Evolutionary conservation across 2,113 vertebrate species (phyloP), one percentile per base, ranked within the genome.

Genomic region (Agapornis roseicollis): DNA sequence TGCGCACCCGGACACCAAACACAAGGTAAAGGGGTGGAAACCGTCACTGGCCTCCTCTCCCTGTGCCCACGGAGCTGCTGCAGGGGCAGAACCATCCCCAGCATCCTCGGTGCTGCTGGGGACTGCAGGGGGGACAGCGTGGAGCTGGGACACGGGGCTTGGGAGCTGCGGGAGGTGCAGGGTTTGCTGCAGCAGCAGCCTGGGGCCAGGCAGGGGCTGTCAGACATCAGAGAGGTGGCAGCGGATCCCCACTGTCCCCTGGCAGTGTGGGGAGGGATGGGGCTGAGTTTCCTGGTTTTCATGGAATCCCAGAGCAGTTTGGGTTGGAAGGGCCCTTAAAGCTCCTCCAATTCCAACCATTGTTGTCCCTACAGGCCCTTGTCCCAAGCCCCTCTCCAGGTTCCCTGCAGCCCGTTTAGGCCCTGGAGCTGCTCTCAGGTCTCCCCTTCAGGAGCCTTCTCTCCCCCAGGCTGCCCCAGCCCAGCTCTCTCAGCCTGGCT

Each of bases 1-100:
- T 11, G 98, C 98, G 18, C 97, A 96, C 61, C 90, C 97, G 0
- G 98, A 99, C 69, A 96, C 96, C 93, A 98, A 97, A 65, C 98
- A 96, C 76, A 99, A 99, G 99, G 99, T 99, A 85, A 72, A 23
- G 4, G 11, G 39, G 23, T 0, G 1, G 10, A 3, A 81, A 1
- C 47, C 3, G 3, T 11, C 29, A 4, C 10, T 35, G 1, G 0
- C 5, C 13, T 17, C 61, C 65, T 17, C 15, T 15, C 61, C 23
- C 35, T 17, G 3, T 1, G 79, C 35, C 0, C 15, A 0, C 2
- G 1, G 3, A 46, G 84, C 8, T 4, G 37, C 52, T 1, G 50
- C 50, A 33, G 53, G 60, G 74, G 47, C 8, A 17, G 24, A 39
- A 44, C 4, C 0, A 1, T 1, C 13, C 1, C 22, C 41, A 0